Conservation (phyloP, 2,113 vertebrate species). For the Tachycineta bicolor region DNA sequence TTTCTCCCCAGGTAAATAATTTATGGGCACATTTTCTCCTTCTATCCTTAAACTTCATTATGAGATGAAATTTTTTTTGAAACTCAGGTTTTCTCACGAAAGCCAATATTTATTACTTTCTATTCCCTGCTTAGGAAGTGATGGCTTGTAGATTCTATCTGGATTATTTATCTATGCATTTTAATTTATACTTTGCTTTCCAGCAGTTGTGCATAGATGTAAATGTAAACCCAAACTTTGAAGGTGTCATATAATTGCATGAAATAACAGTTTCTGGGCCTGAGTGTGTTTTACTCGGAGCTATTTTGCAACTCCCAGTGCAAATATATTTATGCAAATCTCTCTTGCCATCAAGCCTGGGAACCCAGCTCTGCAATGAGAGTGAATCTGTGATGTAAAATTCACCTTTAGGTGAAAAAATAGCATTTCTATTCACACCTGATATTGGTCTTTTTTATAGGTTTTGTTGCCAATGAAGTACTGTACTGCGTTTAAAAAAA, state of each 20-base stretch:
- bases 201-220: neutral
- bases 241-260: neutral
- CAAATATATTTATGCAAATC: neutral
- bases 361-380: neutral
- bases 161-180: neutral
- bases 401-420: neutral
- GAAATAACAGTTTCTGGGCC: neutral
- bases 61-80: neutral
- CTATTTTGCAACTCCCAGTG: neutral
- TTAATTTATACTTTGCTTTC: neutral
- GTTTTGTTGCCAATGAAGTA: neutral
- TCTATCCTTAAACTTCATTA: neutral
- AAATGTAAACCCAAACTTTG: neutral
- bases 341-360: neutral
- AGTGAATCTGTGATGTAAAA: neutral
- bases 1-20: neutral
- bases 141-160: neutral
- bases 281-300: neutral
- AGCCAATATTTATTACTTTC: neutral
- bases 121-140: neutral
- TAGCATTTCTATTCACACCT: neutral
- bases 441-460: neutral
- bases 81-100: neutral
- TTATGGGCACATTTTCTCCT: neutral
- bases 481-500: neutral